A percentile compares a stretch with the other conserved stretches of the same genome.
These are phyloP conservation scores for Aphrocallistes beatrix DNA, from an alignment of 37 sponge, comb jelly and placozoan species.

Conservation along the genomic window DNA sequence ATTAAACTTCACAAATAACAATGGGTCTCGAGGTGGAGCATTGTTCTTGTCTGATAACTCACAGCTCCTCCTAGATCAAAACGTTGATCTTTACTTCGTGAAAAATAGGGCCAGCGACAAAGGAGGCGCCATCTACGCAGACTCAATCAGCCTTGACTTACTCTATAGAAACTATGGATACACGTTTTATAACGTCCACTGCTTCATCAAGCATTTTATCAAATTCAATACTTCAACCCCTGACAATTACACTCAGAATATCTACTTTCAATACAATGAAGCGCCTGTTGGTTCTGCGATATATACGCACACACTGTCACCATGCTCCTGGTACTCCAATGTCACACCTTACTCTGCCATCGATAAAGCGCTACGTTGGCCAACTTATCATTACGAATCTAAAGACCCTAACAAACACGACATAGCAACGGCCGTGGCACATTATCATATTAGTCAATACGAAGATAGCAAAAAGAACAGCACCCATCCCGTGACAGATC, in stretches of 20 bases:
- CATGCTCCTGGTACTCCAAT: not conserved
- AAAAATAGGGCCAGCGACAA: not conserved
- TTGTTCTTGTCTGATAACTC: not conserved
- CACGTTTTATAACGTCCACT: not conserved
- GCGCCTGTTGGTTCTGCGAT: not conserved
- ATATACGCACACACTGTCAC: not conserved
- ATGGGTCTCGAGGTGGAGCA: not conserved
- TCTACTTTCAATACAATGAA: not conserved
- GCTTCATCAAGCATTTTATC: constrained; percentile 4
- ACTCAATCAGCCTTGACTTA: not conserved
- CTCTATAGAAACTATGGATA: constrained; percentile 1
- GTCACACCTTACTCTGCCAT: not conserved
- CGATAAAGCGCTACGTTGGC: not conserved
- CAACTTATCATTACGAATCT: not conserved
- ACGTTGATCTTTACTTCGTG: not conserved
- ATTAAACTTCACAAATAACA: not conserved
- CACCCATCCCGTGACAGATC: no score
- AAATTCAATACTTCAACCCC: not conserved
- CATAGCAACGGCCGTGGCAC: not conserved
- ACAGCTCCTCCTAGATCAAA: not conserved
- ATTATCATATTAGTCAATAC: not conserved
- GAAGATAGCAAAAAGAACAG: no score
- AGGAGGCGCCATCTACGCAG: not conserved
- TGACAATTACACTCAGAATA: not conserved
- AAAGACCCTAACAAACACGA: not conserved